A percentile compares a stretch with the other conserved stretches of the same genome.
Evolutionary conservation across 1,140 invertebrate species (phyloP).

Genomic region (Lepidotrigona ventralis): DNA sequence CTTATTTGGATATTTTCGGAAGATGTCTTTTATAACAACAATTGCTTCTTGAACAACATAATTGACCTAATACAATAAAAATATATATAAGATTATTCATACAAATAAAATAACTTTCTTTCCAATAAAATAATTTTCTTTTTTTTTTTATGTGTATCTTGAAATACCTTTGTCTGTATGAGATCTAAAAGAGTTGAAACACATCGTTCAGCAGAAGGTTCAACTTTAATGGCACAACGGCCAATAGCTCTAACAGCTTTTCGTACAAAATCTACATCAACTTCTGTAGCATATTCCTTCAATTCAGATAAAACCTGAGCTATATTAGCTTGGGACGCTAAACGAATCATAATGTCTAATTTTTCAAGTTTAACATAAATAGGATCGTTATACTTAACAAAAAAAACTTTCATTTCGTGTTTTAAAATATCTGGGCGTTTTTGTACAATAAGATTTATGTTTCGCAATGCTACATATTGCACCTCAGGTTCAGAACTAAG

Average conservation of each 20-base stretch:
- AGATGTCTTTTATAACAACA: conserved; percentile 99
- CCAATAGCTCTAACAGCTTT: conserved; percentile 99
- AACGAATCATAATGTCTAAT: conserved; percentile 99
- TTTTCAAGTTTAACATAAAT: conserved; percentile 99
- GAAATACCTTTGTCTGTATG: conserved; percentile 96
- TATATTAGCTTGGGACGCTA: conserved; percentile 99
- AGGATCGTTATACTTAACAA: conserved; percentile 99
- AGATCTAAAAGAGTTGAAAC: conserved; percentile 99
- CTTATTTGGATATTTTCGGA: conserved; percentile 99
- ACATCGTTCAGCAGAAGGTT: conserved; percentile 98
- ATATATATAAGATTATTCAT: neutral
- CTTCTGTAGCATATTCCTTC: conserved; percentile 99
- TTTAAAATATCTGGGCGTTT: conserved; percentile 99
- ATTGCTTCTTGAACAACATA: conserved; percentile 99
- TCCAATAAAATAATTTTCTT: too few species aligned
- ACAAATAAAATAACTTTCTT: neutral
- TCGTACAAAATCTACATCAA: conserved; percentile 99
- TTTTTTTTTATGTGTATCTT: conserved; percentile 4
- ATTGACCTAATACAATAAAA: conserved; percentile 85
- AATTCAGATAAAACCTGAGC: conserved; percentile 99
- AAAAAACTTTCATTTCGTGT: conserved; percentile 99
- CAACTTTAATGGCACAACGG: conserved; percentile 99
- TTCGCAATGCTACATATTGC: conserved; percentile 98
- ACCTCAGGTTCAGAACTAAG: conserved; percentile 99
- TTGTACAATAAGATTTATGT: conserved; percentile 99